Evolutionary conservation across 1,140 invertebrate species (phyloP).

Genomic region (Hyphantria cunea): DNA sequence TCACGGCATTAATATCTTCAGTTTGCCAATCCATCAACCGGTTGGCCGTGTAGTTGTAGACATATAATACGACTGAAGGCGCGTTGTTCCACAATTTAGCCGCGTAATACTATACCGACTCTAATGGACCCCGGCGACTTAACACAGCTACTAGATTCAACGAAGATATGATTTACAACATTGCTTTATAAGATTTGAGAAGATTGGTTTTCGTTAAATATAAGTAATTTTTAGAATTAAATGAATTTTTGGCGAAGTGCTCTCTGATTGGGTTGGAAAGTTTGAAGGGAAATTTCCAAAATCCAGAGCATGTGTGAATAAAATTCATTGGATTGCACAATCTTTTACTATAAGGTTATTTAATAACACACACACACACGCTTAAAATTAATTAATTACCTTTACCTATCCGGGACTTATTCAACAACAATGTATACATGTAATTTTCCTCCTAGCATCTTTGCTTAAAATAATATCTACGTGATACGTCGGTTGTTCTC

Average conservation of each 20-base stretch:
- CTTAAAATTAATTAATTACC: no score
- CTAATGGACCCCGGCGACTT: conserved; percentile 58
- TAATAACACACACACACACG: no score
- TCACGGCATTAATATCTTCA: conserved; percentile 13
- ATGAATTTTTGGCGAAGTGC: no score
- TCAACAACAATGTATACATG: not conserved
- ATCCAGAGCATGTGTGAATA: no score
- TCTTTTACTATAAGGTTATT: no score
- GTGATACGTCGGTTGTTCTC: conserved; percentile 29
- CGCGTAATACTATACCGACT: conserved; percentile 60
- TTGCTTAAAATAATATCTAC: conserved; percentile 20
- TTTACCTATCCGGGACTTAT: not conserved
- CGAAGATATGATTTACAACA: no score
- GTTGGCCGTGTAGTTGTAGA: conserved; percentile 28
- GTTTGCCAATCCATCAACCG: conserved; percentile 26
- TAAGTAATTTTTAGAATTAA: no score
- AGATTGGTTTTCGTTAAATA: no score
- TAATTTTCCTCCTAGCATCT: conserved; percentile 7
- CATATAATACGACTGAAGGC: conserved; percentile 62
- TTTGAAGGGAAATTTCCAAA: no score
- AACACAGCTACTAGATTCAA: not conserved
- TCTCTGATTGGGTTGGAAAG: no score
- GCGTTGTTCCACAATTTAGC: conserved; percentile 76
- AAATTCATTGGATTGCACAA: no score
- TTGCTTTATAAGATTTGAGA: no score